phyloP scores from a whole-genome alignment of 2,113 vertebrate species.

The Rana temporaria region DNA sequence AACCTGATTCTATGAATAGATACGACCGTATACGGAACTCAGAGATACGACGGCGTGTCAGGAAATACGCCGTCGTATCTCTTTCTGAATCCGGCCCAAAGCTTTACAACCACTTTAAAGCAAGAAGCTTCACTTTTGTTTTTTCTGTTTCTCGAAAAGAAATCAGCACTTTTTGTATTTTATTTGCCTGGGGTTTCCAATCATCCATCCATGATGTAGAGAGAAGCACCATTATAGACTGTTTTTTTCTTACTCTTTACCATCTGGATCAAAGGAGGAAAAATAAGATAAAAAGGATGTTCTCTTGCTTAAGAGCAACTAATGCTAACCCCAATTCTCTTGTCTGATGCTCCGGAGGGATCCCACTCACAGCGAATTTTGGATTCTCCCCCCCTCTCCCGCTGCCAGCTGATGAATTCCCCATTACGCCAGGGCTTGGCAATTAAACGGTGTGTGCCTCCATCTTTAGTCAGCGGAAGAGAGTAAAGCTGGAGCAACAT shows the following conservation, averaged over 20 bases:
- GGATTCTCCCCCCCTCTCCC: conserved; percentile 36
- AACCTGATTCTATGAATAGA: no score
- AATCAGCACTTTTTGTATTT: no score
- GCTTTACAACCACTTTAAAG: no score
- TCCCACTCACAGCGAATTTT: not conserved
- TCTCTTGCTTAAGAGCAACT: conserved; percentile 17
- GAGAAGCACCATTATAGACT: not conserved
- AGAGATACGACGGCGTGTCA: no score
- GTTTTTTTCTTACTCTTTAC: not conserved
- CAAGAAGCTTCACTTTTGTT: no score
- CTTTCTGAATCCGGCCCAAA: no score
- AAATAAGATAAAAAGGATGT: conserved; percentile 46
- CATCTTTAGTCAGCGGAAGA: conserved; percentile 55
- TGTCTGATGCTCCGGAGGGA: not conserved
- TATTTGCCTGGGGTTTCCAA: no score
- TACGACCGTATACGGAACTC: no score
- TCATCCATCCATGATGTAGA: not conserved
- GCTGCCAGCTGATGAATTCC: conserved; percentile 54
- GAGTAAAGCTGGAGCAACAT: conserved; percentile 60
- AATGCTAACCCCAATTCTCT: conserved; percentile 50
- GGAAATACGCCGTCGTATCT: no score
- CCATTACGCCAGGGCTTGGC: conserved; percentile 50
- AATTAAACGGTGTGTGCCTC: conserved; percentile 57
- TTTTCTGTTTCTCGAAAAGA: no score
- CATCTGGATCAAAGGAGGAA: conserved; percentile 4